phyloP scores from a whole-genome alignment of 2,888 invertebrate species.

The Nemapogon koenigi region DNA sequence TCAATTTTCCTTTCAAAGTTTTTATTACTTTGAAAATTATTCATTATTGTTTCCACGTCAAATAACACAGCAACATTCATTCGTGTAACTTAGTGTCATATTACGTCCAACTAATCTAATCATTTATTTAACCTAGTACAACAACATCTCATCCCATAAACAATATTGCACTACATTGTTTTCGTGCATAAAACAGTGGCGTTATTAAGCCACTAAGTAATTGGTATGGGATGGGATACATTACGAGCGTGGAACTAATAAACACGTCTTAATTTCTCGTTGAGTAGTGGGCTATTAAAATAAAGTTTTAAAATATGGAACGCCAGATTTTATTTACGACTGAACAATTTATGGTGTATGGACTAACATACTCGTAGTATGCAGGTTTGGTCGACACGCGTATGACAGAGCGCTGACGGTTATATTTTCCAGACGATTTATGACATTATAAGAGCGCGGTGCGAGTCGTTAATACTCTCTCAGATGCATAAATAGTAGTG shows the following conservation, averaged over 20 bases:
- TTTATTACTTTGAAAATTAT: slow-evolving; percentile 10
- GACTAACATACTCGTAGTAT: slow-evolving; percentile 17
- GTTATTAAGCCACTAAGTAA: no score
- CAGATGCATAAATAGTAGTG: slow-evolving; percentile 59
- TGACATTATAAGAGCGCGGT: slow-evolving; percentile 56
- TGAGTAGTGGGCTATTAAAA: slow-evolving; percentile 61
- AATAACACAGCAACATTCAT: no score
- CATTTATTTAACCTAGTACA: no score
- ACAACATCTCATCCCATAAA: no score
- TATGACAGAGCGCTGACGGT: slow-evolving; percentile 59
- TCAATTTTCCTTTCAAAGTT: slow-evolving; percentile 13
- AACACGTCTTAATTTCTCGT: slow-evolving; percentile 61
- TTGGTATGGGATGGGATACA: no score
- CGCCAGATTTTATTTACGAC: slow-evolving; percentile 57
- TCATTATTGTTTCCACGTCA: background rate
- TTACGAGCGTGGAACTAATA: slow-evolving; percentile 52
- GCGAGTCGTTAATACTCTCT: slow-evolving; percentile 52
- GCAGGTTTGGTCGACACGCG: slow-evolving; percentile 28
- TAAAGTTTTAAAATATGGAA: slow-evolving; percentile 60
- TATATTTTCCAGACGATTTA: slow-evolving; percentile 65
- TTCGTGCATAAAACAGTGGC: no score
- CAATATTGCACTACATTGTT: no score
- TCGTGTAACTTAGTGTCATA: no score
- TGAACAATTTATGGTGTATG: slow-evolving; percentile 48
- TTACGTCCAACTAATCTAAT: no score